Base-by-base conservation (phyloP, 2,888 invertebrate species). In the Cheilosia urbana region DNA sequence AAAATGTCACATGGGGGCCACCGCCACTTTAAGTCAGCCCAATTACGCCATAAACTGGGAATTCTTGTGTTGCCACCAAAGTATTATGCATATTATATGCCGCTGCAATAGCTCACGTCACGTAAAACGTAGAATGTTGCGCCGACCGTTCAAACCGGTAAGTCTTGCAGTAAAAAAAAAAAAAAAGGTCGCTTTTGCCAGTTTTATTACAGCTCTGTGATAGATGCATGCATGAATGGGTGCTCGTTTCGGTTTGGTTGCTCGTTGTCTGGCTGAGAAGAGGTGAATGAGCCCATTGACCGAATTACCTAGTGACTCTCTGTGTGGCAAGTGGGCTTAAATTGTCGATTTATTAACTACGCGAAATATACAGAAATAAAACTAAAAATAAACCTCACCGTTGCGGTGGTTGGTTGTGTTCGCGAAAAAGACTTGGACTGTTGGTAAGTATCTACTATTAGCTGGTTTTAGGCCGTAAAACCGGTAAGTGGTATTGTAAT, bases 231-330 rank as follows among this genome's bases (percentile, higher is more conserved):
- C 66, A 45, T 73, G 78, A 72, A 66, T 78, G 42, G 65, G 58
- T 21, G 34, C 24, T 45, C 27, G 63, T 51, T 68, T 30, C 19
- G 53, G 4, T 68, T 30, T n/a, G 73, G 47, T 47, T 58, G 58
- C 58, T 37, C 4, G 42, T 47, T 37, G 37, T 37, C 37, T 37
- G 37, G 13, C 37, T 13, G 13, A 37, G 58, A 63, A 34, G 75
- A 84, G 84, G 79, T 79, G 79, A 84, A 84, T 79, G 84, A 58
- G 58, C 79, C 79, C 66, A 76, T 76, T 80, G 84, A 84, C 84
- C 84, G 65, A 84, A 75, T 84, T 84, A 79, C 84, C 84, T 84
- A 79, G 71, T 84, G 84, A 80, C 84, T 79, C 83, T 66, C 24
- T 17, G 30, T 68, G 73, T 75, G 84, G 79, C 47, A 84, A 79